Percentiles rank a stretch among this genome's conserved stretches.
Conservation (phyloP, 2,888 invertebrate genomes). For the Campoplex capitator region DNA sequence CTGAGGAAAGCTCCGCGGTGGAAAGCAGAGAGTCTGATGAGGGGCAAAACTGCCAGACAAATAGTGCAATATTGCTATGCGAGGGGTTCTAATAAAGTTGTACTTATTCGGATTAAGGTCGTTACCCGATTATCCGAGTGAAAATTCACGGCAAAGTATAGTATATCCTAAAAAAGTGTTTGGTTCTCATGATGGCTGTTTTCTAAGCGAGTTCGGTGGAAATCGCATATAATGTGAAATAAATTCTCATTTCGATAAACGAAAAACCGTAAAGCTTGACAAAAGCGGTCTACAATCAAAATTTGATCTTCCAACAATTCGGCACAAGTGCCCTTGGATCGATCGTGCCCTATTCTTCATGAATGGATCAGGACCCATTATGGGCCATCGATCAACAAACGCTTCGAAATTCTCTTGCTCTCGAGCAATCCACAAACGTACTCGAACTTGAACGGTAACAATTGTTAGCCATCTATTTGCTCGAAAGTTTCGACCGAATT, state of each 20-base stretch:
- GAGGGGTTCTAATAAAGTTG: slow-evolving; percentile 70
- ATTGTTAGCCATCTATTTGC: slow-evolving; percentile 22
- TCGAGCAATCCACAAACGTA: slow-evolving; percentile 19
- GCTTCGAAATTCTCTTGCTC: slow-evolving; percentile 34
- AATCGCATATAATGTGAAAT: too few species aligned
- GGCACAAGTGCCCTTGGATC: neutral
- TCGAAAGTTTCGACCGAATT: slow-evolving; percentile 32
- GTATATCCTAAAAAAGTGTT: neutral
- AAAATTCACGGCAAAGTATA: slow-evolving; percentile 1
- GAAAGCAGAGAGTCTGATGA: neutral
- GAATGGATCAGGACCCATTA: neutral
- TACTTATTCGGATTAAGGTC: slow-evolving; percentile 75
- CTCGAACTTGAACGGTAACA: slow-evolving; percentile 33
- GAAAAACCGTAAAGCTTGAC: neutral
- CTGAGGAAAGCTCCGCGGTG: neutral
- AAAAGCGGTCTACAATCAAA: neutral
- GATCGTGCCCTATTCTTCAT: slow-evolving; percentile 7
- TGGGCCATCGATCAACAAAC: slow-evolving; percentile 31
- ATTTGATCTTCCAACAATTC: neutral
- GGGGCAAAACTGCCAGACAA: slow-evolving; percentile 8
- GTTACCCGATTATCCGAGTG: slow-evolving; percentile 64
- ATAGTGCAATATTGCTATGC: slow-evolving; percentile 50
- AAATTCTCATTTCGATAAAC: neutral
- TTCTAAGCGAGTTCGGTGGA: neutral
- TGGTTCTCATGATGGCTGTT: neutral